Conservation (phyloP, 2,888 invertebrate genomes). For the Rhingia rostrata region DNA sequence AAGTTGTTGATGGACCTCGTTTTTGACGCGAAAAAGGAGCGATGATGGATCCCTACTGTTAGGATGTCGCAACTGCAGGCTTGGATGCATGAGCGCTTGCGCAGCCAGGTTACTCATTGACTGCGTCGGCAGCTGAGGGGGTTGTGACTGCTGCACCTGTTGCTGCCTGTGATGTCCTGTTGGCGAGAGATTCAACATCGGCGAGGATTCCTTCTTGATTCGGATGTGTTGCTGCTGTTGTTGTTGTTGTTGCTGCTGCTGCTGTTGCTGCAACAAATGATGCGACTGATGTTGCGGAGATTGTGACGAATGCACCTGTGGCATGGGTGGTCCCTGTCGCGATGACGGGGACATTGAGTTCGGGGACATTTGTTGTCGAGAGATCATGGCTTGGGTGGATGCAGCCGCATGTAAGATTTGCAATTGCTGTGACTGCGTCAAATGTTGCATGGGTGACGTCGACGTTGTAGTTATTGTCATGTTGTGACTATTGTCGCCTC, state of each 20-base stretch:
- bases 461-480: conserved; percentile 74
- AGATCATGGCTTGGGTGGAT: conserved; percentile 77
- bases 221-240: conserved; percentile 79
- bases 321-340: conserved; percentile 74
- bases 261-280: conserved; percentile 77
- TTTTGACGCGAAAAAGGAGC: conserved; percentile 82
- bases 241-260: conserved; percentile 76
- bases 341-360: conserved; percentile 78
- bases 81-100: conserved; percentile 82
- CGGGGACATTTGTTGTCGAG: conserved; percentile 79
- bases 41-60: conserved; percentile 81
- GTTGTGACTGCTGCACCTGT: conserved; percentile 78
- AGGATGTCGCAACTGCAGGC: conserved; percentile 84
- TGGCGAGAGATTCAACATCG: conserved; percentile 76
- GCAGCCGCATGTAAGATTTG: conserved; percentile 81
- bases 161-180: conserved; percentile 77
- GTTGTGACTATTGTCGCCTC: conserved; percentile 70
- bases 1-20: conserved; percentile 81
- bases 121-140: conserved; percentile 78
- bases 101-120: conserved; percentile 78
- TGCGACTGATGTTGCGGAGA: conserved; percentile 80
- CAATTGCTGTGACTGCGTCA: conserved; percentile 82
- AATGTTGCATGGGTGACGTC: conserved; percentile 79
- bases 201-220: conserved; percentile 81
- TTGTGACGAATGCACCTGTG: conserved; percentile 76